Percentiles rank a stretch among this genome's conserved stretches.
Conservation (phyloP, 2,797 vertebrate species). For the Sebastes oblongus region DNA sequence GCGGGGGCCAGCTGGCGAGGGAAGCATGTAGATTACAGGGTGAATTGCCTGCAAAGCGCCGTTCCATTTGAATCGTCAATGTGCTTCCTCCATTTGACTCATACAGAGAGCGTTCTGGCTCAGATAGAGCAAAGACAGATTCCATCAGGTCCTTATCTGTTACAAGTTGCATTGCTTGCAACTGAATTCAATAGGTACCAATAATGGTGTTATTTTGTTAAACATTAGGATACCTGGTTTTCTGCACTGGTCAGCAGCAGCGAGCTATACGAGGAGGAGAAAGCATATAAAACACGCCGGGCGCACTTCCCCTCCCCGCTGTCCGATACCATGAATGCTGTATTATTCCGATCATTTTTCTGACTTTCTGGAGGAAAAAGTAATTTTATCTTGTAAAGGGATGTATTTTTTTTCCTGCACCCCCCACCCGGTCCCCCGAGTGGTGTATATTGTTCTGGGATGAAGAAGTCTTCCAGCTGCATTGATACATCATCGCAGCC, state of each 20-base stretch:
- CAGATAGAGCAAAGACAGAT: conserved; percentile 87
- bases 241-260: conserved; percentile 88
- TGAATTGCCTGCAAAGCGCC: conserved; percentile 78
- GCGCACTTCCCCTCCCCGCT: conserved; percentile 53
- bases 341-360: conserved; percentile 80
- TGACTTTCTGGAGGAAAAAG: conserved; percentile 76
- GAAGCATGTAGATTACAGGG: conserved; percentile 75
- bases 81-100: conserved; percentile 70
- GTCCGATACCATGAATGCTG: conserved; percentile 73
- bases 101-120: conserved; percentile 76
- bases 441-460: conserved; percentile 68
- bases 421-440: conserved; percentile 46
- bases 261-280: conserved; percentile 57
- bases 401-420: conserved; percentile 51
- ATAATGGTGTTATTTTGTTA: conserved; percentile 91
- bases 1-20: conserved; percentile 54
- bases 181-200: conserved; percentile 87
- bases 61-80: conserved; percentile 79
- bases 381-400: conserved; percentile 81
- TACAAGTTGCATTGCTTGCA: conserved; percentile 90
- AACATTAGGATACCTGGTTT: conserved; percentile 88
- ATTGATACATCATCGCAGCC: conserved; percentile 78
- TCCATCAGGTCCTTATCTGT: conserved; percentile 89
- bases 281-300: conserved; percentile 65
- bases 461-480: conserved; percentile 62